Evolutionary conservation across 2,888 invertebrate species (phyloP).

Genomic region (Microdon myrmicae): DNA sequence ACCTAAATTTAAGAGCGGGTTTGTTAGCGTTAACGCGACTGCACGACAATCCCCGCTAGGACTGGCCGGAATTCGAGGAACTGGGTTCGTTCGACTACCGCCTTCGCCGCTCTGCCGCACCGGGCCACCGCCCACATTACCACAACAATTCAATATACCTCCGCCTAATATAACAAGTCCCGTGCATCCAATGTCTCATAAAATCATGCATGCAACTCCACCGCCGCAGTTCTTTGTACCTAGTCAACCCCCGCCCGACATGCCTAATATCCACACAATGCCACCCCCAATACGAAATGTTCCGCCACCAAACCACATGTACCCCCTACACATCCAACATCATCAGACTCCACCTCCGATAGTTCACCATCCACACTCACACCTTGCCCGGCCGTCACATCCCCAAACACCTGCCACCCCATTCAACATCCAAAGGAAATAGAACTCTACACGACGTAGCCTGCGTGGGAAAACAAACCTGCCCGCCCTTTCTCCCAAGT

Average conservation of each 20-base stretch:
- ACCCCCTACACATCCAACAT: constrained; percentile 25
- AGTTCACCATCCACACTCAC: constrained; percentile 20
- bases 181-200: constrained; percentile 18
- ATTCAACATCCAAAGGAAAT: constrained; percentile 55
- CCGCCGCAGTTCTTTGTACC: constrained; percentile 44
- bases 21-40: constrained; percentile 13
- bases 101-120: constrained; percentile 57
- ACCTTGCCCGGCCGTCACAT: constrained; percentile 28
- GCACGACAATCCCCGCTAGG: constrained; percentile 51
- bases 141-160: constrained; percentile 55
- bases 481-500: no score
- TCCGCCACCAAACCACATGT: constrained; percentile 22
- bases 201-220: constrained; percentile 26
- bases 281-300: constrained; percentile 37
- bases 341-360: constrained; percentile 11
- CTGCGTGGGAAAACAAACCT: no score
- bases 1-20: constrained; percentile 45
- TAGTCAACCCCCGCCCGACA: constrained; percentile 26
- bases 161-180: constrained; percentile 48
- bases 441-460: no score
- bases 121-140: constrained; percentile 48
- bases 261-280: constrained; percentile 34
- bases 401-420: constrained; percentile 56
- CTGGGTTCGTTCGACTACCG: constrained; percentile 56
- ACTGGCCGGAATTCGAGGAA: constrained; percentile 54